A percentile compares a stretch with the other conserved stretches of the same genome.
These are phyloP conservation scores for Blastobasis adustella DNA, from an alignment of 2,888 invertebrate species.

Conservation along the genomic window DNA sequence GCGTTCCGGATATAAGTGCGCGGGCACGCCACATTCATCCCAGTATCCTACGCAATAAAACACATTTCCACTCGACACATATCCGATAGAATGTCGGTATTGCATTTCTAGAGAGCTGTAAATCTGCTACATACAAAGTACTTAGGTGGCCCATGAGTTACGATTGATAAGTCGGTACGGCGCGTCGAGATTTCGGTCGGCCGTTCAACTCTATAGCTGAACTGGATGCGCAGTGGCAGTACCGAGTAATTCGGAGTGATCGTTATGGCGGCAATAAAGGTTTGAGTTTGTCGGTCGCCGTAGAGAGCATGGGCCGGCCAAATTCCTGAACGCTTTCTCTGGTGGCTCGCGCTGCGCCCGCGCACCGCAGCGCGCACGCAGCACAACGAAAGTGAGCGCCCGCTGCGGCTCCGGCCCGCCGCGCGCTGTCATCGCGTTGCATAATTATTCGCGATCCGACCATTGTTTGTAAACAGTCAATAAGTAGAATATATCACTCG, in stretches of 20 bases:
- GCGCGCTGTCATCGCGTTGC: slow-evolving; percentile 63
- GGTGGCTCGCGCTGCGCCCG: slow-evolving; percentile 24
- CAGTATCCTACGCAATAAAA: slow-evolving; percentile 54
- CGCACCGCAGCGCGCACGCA: slow-evolving; percentile 34
- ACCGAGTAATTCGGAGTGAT: slow-evolving; percentile 1
- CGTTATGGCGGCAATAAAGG: slow-evolving; percentile 5
- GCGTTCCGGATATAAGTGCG: slow-evolving; percentile 60
- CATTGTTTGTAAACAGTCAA: slow-evolving; percentile 71
- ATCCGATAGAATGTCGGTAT: slow-evolving; percentile 41
- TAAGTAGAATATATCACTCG: slow-evolving; percentile 42
- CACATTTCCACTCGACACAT: slow-evolving; percentile 43
- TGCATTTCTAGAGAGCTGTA: slow-evolving; percentile 66
- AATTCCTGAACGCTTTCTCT: slow-evolving; percentile 73
- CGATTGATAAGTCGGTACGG: slow-evolving; percentile 44
- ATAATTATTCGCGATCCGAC: slow-evolving; percentile 65
- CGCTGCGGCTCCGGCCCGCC: slow-evolving; percentile 19
- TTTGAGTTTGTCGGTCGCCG: slow-evolving; percentile 26
- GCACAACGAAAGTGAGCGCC: slow-evolving; percentile 66
- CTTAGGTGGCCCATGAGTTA: slow-evolving; percentile 26
- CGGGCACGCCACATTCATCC: slow-evolving; percentile 56
- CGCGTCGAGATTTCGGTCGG: slow-evolving; percentile 6
- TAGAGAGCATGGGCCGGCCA: slow-evolving; percentile 44
- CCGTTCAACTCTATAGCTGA: background rate
- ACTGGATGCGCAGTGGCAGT: background rate
- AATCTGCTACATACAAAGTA: slow-evolving; percentile 40